Base-by-base conservation (phyloP, 2,113 vertebrate species). In the Onychostruthus taczanowskii region DNA sequence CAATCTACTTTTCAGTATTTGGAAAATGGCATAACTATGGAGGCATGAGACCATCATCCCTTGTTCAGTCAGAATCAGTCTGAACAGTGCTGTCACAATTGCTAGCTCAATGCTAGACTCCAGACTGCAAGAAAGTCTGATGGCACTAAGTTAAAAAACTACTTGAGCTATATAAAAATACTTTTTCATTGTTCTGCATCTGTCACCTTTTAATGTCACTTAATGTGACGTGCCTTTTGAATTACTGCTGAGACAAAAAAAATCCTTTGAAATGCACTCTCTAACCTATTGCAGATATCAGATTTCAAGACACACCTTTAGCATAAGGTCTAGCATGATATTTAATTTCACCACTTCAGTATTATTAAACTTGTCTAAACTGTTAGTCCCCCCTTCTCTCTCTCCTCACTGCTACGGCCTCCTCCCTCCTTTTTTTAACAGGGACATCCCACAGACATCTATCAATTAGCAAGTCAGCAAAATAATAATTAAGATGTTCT, bases 401-500 rank as follows among this genome's bases (percentile, higher is more conserved):
- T 33, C 30, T 11, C 13, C 20, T 6, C 39, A 44, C 27, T 49
- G 53, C 44, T 26, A 13, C 0, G 0, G 3, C 37, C 12, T 16
- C 8, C 27, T 28, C 11, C 16, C 10, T 18, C 7, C 2, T 52
- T 47, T 43, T 82, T 87, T 39, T 6, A 78, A 76, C 5, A 88
- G 30, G 11, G 20, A 64, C 39, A 52, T 73, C 15, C 53, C 68
- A 69, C 10, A 10, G 2, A 8, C 16, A 74, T 27, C 31, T 47
- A 37, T 11, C 55, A 68, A 47, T 69, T 43, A 86, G 37, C 37
- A 80, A 30, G n/a, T 62, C 46, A 62, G 30, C 46, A 67, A 35
- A 74, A 69, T 10, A 80, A 50, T 39, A 39, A 73, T 47, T 70
- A 76, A 49, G 16, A 69, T 10, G 3, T 53, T 61, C 37, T 85